phyloP scores from a whole-genome alignment of 1,140 invertebrate genomes.

The Drosophila pseudoobscura region DNA sequence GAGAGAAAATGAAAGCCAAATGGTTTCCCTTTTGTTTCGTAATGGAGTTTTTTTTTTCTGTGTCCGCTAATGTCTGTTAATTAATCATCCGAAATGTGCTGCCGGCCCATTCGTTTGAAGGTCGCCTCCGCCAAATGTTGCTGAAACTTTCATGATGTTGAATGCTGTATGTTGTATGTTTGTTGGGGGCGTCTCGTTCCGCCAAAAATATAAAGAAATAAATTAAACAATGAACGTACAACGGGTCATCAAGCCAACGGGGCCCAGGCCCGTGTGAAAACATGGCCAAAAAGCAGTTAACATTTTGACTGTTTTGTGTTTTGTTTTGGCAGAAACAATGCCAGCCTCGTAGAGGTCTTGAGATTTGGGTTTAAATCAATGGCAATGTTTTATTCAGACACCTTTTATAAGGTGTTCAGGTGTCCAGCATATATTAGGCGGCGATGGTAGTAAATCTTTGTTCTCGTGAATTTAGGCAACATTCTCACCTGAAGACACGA shows the following conservation, averaged over 20 bases:
- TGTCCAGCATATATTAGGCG: too few species aligned
- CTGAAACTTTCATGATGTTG: slow-evolving; percentile 39
- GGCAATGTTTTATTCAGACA: too few species aligned
- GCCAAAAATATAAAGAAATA: slow-evolving; percentile 30
- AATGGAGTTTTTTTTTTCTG: slow-evolving; percentile 27
- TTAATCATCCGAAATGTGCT: slow-evolving; percentile 65
- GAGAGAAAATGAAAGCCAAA: slow-evolving; percentile 40
- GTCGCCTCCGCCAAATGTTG: slow-evolving; percentile 39
- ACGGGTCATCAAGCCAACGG: slow-evolving; percentile 4
- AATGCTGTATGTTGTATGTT: slow-evolving; percentile 32
- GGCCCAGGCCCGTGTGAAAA: slow-evolving; percentile 28
- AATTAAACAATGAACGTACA: slow-evolving; percentile 26
- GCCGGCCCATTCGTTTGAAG: slow-evolving; percentile 54
- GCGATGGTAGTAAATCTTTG: too few species aligned
- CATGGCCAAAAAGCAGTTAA: slow-evolving; percentile 37
- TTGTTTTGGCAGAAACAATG: too few species aligned
- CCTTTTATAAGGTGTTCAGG: too few species aligned
- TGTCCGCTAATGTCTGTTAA: slow-evolving; percentile 59
- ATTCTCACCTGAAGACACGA: too few species aligned
- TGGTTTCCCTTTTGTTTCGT: slow-evolving; percentile 60
- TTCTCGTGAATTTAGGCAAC: too few species aligned
- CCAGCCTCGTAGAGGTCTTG: too few species aligned
- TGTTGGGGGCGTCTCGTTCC: slow-evolving; percentile 33
- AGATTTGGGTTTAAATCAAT: too few species aligned
- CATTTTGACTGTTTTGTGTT: slow-evolving; percentile 26